Conservation (phyloP, 2,888 invertebrate species). For the Taenaris catops region DNA sequence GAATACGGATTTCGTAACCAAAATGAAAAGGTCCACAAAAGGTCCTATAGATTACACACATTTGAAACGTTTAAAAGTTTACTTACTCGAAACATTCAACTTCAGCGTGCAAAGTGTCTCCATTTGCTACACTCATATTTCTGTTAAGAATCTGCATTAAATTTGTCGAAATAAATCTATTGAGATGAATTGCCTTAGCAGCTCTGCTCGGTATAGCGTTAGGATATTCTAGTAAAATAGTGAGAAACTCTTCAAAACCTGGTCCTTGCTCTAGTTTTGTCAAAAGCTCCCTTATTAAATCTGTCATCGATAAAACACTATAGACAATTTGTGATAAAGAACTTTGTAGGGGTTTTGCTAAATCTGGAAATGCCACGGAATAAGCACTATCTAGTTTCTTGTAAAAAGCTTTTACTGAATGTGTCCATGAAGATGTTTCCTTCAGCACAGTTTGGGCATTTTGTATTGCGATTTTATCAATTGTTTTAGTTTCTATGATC, state of each 20-base stretch:
- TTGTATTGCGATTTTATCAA: conserved; percentile 29
- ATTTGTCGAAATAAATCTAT: conserved; percentile 57
- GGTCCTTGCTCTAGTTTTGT: conserved; percentile 48
- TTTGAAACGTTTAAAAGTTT: too few relatives aligned
- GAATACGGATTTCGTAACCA: too few relatives aligned
- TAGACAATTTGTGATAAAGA: conserved; percentile 84
- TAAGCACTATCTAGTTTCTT: conserved; percentile 76
- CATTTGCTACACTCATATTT: conserved; percentile 32
- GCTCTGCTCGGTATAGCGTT: conserved; percentile 36
- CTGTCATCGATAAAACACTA: conserved; percentile 80
- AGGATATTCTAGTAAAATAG: conserved; percentile 75
- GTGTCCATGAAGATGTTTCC: conserved; percentile 71
- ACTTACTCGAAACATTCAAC: conserved; percentile 74
- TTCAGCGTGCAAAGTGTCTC: conserved; percentile 37
- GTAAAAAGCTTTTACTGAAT: conserved; percentile 77
- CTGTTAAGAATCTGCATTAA: conserved; percentile 52
- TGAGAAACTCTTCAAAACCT: conserved; percentile 41
- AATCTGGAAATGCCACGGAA: conserved; percentile 86
- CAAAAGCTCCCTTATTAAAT: conserved; percentile 69
- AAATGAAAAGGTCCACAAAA: too few relatives aligned
- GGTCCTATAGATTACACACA: too few relatives aligned
- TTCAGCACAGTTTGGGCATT: conserved; percentile 48
- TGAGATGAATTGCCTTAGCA: conserved; percentile 50
- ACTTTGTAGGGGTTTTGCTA: conserved; percentile 85
- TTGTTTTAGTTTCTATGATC: conserved; percentile 27